These are phyloP conservation scores for Chiloscyllium punctatum DNA, from an alignment of 2,797 vertebrate species.

Conservation along the genomic window DNA sequence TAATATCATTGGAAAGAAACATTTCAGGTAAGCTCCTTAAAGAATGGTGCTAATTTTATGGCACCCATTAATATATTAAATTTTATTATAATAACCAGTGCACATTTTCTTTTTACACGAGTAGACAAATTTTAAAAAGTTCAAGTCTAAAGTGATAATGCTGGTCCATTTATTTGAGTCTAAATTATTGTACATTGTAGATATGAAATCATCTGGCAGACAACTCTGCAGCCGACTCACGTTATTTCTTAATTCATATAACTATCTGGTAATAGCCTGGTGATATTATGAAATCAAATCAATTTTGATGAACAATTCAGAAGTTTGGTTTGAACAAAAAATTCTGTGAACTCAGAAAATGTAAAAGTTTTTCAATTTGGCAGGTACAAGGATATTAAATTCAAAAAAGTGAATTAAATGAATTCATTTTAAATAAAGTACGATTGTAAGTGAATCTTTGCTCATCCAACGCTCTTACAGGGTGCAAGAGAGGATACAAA, in stretches of 20 bases:
- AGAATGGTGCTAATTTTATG: neutral
- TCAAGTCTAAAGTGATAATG: neutral
- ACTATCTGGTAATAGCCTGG: neutral
- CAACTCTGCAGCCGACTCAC: neutral
- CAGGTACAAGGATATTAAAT: neutral
- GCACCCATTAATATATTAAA: neutral
- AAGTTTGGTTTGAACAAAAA: neutral
- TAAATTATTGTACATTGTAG: neutral
- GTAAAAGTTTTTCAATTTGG: neutral
- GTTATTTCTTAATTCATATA: neutral
- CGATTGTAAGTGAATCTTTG: neutral
- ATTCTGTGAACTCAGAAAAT: neutral
- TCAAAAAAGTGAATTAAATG: neutral
- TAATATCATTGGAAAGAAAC: conserved; percentile 22
- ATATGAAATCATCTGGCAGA: neutral
- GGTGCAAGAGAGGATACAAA: neutral
- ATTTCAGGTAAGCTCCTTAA: neutral
- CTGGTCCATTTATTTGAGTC: neutral
- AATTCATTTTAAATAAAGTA: neutral
- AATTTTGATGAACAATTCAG: neutral
- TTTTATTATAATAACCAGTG: neutral
- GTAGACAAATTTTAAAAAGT: neutral
- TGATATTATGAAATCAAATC: neutral
- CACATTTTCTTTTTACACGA: neutral
- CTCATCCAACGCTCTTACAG: neutral